phyloP scores from a whole-genome alignment of 2,888 invertebrate genomes.

The Spisula solida region DNA sequence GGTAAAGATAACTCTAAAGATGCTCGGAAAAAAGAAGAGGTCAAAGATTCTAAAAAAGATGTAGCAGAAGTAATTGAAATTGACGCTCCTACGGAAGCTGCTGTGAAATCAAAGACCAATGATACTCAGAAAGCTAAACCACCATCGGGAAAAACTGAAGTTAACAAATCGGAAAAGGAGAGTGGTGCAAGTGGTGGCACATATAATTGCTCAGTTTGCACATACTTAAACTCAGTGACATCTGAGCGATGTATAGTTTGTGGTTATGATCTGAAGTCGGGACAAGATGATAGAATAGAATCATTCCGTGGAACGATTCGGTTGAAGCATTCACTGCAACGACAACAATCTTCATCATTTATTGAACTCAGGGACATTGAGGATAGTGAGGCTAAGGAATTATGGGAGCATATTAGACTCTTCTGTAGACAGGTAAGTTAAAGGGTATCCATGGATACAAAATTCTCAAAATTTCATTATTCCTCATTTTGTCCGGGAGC shows the following conservation, averaged over 20 bases:
- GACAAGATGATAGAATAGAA: conserved; percentile 54
- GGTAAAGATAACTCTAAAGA: conserved; percentile 23
- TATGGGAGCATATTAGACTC: conserved; percentile 96
- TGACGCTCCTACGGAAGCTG: conserved; percentile 25
- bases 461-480: not conserved
- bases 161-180: conserved; percentile 9
- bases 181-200: conserved; percentile 29
- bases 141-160: not conserved
- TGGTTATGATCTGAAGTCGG: conserved; percentile 48
- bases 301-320: conserved; percentile 58
- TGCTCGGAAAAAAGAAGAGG: not conserved
- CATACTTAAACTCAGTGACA: conserved; percentile 72
- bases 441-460: not conserved
- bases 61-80: conserved; percentile 35
- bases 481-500: not conserved
- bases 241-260: conserved; percentile 75
- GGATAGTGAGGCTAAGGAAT: conserved; percentile 95
- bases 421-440: conserved; percentile 93
- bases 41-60: not conserved
- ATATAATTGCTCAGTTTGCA: conserved; percentile 75
- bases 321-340: conserved; percentile 68
- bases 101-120: not conserved
- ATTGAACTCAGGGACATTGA: conserved; percentile 93
- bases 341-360: conserved; percentile 93
- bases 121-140: conserved; percentile 6